Evolutionary conservation across 2,888 invertebrate species (phyloP).

Genomic region (Torymus tubicola): DNA sequence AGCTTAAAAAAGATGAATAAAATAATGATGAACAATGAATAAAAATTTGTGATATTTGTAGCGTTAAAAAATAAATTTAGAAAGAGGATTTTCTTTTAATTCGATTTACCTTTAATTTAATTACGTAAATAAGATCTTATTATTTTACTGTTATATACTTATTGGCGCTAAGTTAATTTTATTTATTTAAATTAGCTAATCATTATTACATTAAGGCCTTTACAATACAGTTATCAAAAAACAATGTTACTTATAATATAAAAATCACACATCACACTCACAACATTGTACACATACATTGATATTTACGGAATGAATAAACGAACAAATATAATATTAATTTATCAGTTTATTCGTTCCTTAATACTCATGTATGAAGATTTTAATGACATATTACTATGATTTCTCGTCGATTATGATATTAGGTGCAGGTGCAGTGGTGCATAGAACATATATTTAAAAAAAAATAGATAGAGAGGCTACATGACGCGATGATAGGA

Average conservation of each 20-base stretch:
- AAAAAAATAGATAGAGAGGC: conserved; percentile 34
- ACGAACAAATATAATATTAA: neutral
- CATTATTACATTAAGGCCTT: conserved; percentile 1
- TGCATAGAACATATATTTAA: conserved; percentile 31
- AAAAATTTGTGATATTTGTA: too few species aligned
- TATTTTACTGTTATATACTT: neutral
- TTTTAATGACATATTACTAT: neutral
- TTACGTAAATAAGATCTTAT: too few species aligned
- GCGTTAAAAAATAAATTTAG: too few species aligned
- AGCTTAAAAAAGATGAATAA: too few species aligned
- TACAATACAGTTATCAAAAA: neutral
- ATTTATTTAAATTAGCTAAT: neutral
- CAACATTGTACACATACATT: conserved; percentile 1
- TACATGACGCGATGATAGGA: conserved; percentile 18
- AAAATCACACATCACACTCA: conserved; percentile 26
- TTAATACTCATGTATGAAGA: neutral
- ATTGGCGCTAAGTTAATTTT: neutral
- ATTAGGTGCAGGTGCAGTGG: conserved; percentile 50
- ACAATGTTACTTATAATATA: neutral
- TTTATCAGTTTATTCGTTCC: conserved; percentile 1
- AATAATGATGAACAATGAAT: too few species aligned
- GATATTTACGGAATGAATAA: conserved; percentile 2
- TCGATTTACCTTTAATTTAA: too few species aligned
- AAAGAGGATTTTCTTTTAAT: too few species aligned
- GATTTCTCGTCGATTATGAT: conserved; percentile 20